Base-by-base conservation (phyloP, 2,797 vertebrate genomes). In the Garrulus glandarius region DNA sequence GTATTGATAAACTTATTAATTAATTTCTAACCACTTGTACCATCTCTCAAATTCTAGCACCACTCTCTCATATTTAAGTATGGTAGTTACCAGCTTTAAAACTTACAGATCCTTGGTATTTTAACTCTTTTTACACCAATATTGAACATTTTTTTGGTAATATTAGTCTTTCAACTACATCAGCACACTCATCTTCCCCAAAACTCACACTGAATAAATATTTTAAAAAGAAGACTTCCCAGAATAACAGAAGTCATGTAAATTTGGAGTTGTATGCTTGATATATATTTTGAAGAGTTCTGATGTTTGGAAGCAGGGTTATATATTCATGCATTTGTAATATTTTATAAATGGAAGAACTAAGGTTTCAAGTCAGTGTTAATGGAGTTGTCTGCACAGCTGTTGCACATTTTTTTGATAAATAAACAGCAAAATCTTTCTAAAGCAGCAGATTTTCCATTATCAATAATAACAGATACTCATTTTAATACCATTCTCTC, bases 391-490 rank as follows among this genome's bases (percentile, higher is more conserved):
- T 76, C 84, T 53, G 34, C 52, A 89, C 12, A 91, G 41, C 23
- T 85, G 64, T 56, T 74, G 49, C 56, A 65, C 19, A 44, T 43
- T 84, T 61, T 61, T 50, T 87, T 60, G 24, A 75, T 91, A 93
- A 86, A 87, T 44, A 89, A 86, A 93, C 65, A 78, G 43, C 39
- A 71, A 17, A 80, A 59, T 78, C 43, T 90, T 92, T 94, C 34
- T 30, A 88, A 88, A 86, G 65, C 53, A 93, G 61, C 30, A 95
- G 68, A 78, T 61, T 92, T 93, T 84, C 56, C 57, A 78, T 88
- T 91, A 92, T 87, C n/a, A 88, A 29, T 61, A 93, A 70, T 64
- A 90, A 78, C 13, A 78, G 39, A 89, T 68, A 89, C 18, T 84
- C 2, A 85, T 92, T 94, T 86, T 78, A 86, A 47, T 72, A 86